These are phyloP conservation scores for Lasioglossum oenotherae DNA, from an alignment of 2,888 invertebrate species.

Conservation along the genomic window DNA sequence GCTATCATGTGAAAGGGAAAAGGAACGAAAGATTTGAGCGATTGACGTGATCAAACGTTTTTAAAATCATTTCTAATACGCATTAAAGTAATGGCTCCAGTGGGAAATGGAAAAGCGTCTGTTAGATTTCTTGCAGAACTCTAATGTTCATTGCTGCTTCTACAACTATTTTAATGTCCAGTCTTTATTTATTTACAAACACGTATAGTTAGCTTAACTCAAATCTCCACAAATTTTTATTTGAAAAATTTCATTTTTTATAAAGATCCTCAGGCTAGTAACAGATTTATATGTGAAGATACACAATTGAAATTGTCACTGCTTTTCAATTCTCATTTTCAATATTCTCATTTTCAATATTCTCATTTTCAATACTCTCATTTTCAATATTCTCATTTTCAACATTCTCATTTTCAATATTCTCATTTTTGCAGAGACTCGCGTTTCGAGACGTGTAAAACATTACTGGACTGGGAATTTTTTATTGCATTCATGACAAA, in stretches of 20 bases:
- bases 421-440: no score
- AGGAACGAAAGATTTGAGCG: not conserved
- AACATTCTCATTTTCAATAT: not conserved
- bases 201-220: not conserved
- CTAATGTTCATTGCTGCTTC: not conserved
- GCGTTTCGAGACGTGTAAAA: not conserved
- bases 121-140: not conserved
- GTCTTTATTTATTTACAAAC: not conserved
- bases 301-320: not conserved
- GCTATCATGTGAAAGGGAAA: not conserved
- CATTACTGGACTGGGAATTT: not conserved
- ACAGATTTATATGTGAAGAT: not conserved
- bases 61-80: not conserved
- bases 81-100: not conserved
- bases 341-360: not conserved
- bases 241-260: no score
- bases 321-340: not conserved
- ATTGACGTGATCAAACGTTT: not conserved
- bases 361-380: not conserved
- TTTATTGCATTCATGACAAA: no score
- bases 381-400: not conserved
- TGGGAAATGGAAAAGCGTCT: not conserved
- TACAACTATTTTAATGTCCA: not conserved
- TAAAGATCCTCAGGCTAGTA: no score
- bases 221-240: no score